A percentile compares a stretch with the other conserved stretches of the same genome.
Conservation (phyloP, 1,140 invertebrate species). For the Drosophila pectinifera region DNA sequence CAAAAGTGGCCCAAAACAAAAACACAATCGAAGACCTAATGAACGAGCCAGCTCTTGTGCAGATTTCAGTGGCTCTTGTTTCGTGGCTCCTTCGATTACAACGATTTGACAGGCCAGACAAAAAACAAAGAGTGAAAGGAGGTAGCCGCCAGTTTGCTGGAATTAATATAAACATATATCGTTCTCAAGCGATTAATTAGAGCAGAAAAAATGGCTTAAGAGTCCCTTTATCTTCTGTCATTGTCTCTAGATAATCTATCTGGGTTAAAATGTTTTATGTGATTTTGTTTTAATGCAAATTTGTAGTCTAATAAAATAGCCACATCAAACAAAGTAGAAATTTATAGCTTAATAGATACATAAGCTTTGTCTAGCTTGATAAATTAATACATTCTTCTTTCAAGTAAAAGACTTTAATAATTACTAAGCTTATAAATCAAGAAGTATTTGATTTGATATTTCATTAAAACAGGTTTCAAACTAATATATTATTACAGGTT, state of each 20-base stretch:
- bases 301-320: not conserved
- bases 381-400: not conserved
- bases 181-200: constrained; percentile 7
- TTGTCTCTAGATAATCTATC: not conserved
- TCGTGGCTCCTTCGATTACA: constrained; percentile 52
- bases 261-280: not conserved
- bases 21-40: constrained; percentile 52
- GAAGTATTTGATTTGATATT: not conserved
- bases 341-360: not conserved
- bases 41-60: constrained; percentile 19
- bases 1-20: constrained; percentile 40
- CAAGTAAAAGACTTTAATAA: too few species aligned
- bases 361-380: not conserved
- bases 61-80: constrained; percentile 46
- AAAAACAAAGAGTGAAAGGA: constrained; percentile 50
- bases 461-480: too few species aligned
- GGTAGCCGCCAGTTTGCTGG: constrained; percentile 6
- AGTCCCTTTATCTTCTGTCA: too few species aligned
- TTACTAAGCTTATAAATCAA: too few species aligned
- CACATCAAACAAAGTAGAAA: not conserved
- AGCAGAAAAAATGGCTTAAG: not conserved
- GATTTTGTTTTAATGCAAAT: not conserved
- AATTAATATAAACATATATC: constrained; percentile 20
- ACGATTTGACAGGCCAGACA: constrained; percentile 26
- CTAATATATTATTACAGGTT: not conserved